Evolutionary conservation across 35 echinoderm and acorn worm species (phyloP).

Genomic region (Apostichopus parvimensis): DNA sequence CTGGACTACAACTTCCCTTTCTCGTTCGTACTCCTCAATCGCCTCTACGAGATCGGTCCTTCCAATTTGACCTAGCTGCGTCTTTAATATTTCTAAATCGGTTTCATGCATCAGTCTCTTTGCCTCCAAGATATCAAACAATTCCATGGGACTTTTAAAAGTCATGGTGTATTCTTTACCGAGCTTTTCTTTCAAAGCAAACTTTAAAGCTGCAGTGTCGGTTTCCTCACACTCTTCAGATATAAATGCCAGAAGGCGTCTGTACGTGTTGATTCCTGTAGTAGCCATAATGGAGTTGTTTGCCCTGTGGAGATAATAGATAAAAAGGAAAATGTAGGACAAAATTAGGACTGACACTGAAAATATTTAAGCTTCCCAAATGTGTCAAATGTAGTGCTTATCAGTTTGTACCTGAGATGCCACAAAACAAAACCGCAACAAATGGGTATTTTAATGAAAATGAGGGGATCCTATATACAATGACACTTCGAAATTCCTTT

Average conservation of each 20-base stretch:
- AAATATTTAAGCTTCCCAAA: too few species aligned
- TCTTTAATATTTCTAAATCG: slow-evolving; percentile 27
- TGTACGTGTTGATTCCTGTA: not conserved
- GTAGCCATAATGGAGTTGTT: not conserved
- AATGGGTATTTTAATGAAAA: too few species aligned
- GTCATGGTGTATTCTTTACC: slow-evolving; percentile 25
- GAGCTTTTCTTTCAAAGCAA: slow-evolving; percentile 32
- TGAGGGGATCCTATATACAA: too few species aligned
- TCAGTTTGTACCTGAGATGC: too few species aligned
- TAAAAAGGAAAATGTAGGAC: too few species aligned
- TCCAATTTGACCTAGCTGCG: not conserved
- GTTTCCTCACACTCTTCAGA: not conserved
- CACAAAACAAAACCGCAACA: too few species aligned
- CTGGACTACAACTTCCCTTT: slow-evolving; percentile 55
- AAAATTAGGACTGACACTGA: too few species aligned
- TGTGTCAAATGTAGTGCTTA: too few species aligned
- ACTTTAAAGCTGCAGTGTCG: not conserved
- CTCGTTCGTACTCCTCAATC: slow-evolving; percentile 67
- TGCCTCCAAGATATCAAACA: slow-evolving; percentile 50
- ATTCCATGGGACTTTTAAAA: not conserved
- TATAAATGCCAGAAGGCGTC: slow-evolving; percentile 11
- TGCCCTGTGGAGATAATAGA: too few species aligned
- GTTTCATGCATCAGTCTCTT: slow-evolving; percentile 38
- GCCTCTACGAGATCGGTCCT: slow-evolving; percentile 64
- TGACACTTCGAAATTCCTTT: too few species aligned